Conservation (phyloP, 2,888 invertebrate genomes). For the Flabesymbios commensalis region DNA sequence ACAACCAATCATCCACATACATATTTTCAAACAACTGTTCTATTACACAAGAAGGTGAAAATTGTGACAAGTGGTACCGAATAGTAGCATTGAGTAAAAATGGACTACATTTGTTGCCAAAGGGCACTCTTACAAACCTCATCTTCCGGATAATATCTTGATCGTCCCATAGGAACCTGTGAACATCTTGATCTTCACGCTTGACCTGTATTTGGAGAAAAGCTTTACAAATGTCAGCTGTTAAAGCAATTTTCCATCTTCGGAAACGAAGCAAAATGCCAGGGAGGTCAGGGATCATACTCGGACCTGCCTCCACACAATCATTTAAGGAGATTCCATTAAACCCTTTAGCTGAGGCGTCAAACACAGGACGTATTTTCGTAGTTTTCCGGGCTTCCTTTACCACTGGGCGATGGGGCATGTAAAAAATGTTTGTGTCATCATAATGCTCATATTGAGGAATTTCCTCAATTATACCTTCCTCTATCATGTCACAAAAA, state of each 20-base stretch:
- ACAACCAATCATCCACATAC: constrained; percentile 35
- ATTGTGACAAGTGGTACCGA: too few relatives aligned
- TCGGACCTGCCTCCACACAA: constrained; percentile 37
- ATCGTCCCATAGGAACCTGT: constrained; percentile 15
- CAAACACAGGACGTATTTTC: constrained; percentile 20
- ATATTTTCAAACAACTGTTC: constrained; percentile 30
- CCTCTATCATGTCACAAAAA: too few relatives aligned
- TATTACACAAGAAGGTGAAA: constrained; percentile 25
- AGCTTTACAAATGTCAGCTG: constrained; percentile 25
- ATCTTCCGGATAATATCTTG: too few relatives aligned
- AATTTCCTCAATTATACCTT: too few relatives aligned
- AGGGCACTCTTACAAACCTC: constrained; percentile 28
- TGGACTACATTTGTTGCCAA: constrained; percentile 35
- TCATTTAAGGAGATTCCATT: constrained; percentile 6
- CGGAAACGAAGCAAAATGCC: constrained; percentile 20
- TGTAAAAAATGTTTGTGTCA: too few relatives aligned
- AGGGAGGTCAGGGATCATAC: constrained; percentile 31
- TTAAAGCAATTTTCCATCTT: constrained; percentile 9
- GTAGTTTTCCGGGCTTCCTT: too few relatives aligned
- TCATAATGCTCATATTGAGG: too few relatives aligned
- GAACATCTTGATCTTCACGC: constrained; percentile 5
- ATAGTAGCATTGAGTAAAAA: too few relatives aligned
- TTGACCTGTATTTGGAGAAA: constrained; percentile 9
- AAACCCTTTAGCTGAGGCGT: constrained; percentile 2
- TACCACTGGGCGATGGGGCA: too few relatives aligned